A percentile compares a stretch with the other conserved stretches of the same genome.
These are phyloP conservation scores for Babyrousa celebensis DNA, from an alignment of 2,797 vertebrate species.

Conservation along the genomic window DNA sequence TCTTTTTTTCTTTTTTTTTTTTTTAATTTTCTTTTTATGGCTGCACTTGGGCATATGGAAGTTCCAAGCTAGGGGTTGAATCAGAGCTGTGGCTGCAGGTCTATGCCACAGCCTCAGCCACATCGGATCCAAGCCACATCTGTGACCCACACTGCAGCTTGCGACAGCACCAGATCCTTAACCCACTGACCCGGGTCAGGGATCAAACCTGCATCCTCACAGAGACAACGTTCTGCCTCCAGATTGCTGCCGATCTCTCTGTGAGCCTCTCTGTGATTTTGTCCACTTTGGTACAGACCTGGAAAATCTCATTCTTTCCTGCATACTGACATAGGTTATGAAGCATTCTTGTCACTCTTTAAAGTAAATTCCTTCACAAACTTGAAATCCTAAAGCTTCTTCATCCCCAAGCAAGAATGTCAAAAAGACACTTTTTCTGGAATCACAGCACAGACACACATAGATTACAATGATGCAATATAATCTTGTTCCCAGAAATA, in stretches of 20 bases:
- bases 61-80: no score
- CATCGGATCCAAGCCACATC: no score
- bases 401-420: neutral
- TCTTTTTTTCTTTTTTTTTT: neutral
- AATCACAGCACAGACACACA: neutral
- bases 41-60: no score
- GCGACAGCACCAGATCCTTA: no score
- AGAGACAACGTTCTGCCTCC: neutral
- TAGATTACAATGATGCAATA: neutral
- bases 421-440: neutral
- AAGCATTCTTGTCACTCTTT: neutral
- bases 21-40: no score
- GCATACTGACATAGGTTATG: neutral
- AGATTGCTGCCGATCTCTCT: neutral
- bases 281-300: neutral
- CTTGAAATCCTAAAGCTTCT: neutral
- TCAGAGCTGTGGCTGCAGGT: no score
- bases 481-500: neutral
- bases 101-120: no score
- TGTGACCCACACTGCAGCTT: no score
- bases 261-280: conserved; percentile 21
- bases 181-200: no score
- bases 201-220: no score
- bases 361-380: conserved; percentile 13
- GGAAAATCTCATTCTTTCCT: neutral